Conservation (phyloP, 2,797 vertebrate genomes). For the Muscicapa comitata region DNA sequence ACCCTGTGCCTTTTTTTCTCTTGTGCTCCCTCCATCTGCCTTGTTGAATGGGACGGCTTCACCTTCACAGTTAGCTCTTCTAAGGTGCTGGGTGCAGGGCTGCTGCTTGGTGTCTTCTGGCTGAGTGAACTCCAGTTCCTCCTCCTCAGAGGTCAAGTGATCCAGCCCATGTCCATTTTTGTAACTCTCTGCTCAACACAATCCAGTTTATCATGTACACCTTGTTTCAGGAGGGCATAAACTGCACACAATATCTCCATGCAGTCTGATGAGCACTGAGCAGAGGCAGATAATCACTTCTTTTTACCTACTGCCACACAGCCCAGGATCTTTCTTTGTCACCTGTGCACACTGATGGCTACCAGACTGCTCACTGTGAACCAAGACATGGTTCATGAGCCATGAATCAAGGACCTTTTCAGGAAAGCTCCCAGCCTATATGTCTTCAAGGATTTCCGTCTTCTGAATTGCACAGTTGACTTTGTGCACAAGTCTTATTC, state of each 20-base stretch:
- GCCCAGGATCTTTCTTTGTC: not conserved
- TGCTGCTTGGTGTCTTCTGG: not conserved
- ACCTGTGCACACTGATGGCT: not conserved
- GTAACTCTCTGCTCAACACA: not conserved
- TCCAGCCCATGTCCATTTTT: not conserved
- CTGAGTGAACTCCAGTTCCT: not conserved
- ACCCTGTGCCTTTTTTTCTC: not conserved
- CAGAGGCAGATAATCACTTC: not conserved
- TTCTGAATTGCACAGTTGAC: not conserved
- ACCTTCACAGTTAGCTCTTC: not conserved
- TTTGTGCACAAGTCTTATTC: not conserved
- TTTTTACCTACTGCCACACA: not conserved
- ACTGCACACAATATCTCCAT: accelerated
- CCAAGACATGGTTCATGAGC: not conserved
- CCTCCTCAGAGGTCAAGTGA: not conserved
- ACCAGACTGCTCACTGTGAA: not conserved
- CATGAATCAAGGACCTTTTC: not conserved
- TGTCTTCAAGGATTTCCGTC: not conserved
- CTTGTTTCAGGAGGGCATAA: not conserved
- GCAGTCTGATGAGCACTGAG: not conserved
- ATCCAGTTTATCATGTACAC: not conserved
- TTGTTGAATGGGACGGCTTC: accelerated
- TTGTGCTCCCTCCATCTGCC: not conserved
- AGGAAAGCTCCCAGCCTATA: not conserved
- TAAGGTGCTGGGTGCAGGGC: too few relatives aligned